Conservation (phyloP, 2,888 invertebrate genomes). For the Crocallis elinguaria region DNA sequence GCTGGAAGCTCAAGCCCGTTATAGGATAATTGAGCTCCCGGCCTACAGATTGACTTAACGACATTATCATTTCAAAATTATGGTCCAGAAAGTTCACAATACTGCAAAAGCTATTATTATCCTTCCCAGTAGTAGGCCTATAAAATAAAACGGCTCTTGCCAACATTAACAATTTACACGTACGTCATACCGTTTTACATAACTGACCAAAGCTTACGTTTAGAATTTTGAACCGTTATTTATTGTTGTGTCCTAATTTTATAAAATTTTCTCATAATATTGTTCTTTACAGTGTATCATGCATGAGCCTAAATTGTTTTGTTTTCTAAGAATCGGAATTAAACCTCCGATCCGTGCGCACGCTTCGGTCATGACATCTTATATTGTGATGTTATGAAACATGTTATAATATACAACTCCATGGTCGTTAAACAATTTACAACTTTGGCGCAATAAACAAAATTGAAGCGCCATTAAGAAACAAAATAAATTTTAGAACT, state of each 20-base stretch:
- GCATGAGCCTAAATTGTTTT: constrained; percentile 43
- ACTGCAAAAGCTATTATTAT: no score
- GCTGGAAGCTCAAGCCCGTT: no score
- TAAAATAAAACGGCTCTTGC: background rate
- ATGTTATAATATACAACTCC: background rate
- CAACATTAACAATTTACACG: constrained; percentile 1
- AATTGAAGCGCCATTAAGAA: background rate
- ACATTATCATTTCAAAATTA: no score
- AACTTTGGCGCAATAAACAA: background rate
- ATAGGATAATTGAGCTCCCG: no score
- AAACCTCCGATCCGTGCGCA: constrained; percentile 60
- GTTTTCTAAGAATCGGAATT: constrained; percentile 54
- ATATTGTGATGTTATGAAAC: constrained; percentile 30
- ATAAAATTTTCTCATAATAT: background rate
- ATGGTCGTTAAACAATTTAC: background rate
- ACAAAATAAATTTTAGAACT: background rate
- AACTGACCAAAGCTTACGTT: background rate
- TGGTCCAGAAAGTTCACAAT: no score
- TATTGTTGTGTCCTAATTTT: background rate
- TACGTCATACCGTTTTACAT: constrained; percentile 4
- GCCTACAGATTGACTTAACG: no score
- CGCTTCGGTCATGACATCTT: constrained; percentile 64
- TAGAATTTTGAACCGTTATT: background rate
- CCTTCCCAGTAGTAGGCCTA: no score
- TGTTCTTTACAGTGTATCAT: background rate